Evolutionary conservation across 2,113 vertebrate genomes (phyloP), one percentile per base, ranked within the genome.

Genomic region (Cyprinodon tularosa): DNA sequence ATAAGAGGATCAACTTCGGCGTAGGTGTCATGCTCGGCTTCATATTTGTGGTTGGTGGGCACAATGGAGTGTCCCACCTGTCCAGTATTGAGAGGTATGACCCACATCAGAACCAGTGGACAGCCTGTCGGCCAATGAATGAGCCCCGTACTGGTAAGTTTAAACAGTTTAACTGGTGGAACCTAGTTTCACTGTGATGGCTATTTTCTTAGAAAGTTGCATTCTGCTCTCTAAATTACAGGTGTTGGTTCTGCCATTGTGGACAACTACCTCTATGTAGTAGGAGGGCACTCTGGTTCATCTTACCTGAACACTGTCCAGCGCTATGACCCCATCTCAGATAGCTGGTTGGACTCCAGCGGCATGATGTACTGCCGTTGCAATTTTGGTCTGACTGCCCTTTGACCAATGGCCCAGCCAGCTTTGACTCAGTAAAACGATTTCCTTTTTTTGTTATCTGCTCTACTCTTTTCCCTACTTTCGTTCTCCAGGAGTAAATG

Each of bases 51-150:
- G 98, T 99, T 2, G 98, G 97, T 0, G 97, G 98, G 13, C 98
- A 99, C 94, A 99, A 99, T 0, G 98, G 98, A 0, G 97, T 99
- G 72, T 98, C 97, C 1, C 98, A 99, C 90, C 84, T 99, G 60
- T 96, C 97, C 47, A 99, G 97, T 94, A 98, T 99, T 2, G 98
- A 99, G 95, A 93, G 98, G 80, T 99, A 97, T 2, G 98, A 99
- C 65, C 97, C 97, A 2, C 97, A 99, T 72, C 97, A 98, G 81
- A 99, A 99, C 84, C 97, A 99, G 90, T 99, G 98, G 98, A 99
- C 97, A 0, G 94, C 96, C 17, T 99, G 98, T 77, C 94, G 95
- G 66, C 97, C 97, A 39, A 99, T 99, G 98, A 99, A 96, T 74
- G 98, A 99, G 61, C 97, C 98, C 42, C 95, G 97, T 47, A 99